phyloP scores from a whole-genome alignment of 2,113 vertebrate genomes.

The Nycticryphes semicollaris region DNA sequence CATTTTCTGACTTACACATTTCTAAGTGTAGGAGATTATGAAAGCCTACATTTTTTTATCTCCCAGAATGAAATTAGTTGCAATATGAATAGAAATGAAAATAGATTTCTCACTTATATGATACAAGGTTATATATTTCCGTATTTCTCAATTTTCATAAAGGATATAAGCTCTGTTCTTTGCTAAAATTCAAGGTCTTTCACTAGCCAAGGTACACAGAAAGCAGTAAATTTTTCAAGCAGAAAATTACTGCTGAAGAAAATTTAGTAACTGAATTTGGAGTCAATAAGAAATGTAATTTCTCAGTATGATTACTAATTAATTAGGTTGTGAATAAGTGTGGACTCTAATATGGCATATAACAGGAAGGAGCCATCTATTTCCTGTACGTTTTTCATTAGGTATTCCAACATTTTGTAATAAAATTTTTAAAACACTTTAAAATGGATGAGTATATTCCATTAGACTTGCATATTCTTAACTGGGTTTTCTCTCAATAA shows the following conservation, averaged over 20 bases:
- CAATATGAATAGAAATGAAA: background rate
- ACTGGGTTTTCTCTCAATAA: background rate
- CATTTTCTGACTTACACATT: background rate
- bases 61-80: background rate
- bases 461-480: slow-evolving; percentile 9
- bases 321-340: background rate
- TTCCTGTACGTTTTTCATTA: slow-evolving; percentile 36
- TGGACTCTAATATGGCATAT: background rate
- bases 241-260: slow-evolving; percentile 35
- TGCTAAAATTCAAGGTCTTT: slow-evolving; percentile 17
- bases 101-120: background rate
- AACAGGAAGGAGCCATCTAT: background rate
- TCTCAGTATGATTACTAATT: slow-evolving; percentile 32
- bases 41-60: background rate
- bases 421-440: slow-evolving; percentile 18
- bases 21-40: background rate
- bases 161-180: background rate
- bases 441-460: slow-evolving; percentile 38
- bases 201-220: background rate
- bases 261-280: slow-evolving; percentile 8
- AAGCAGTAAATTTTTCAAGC: slow-evolving; percentile 12
- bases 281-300: slow-evolving; percentile 35
- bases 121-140: background rate
- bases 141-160: background rate
- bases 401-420: slow-evolving; percentile 1